Base-by-base conservation (phyloP, 2,113 vertebrate species). In the Alexandromys fortis region DNA sequence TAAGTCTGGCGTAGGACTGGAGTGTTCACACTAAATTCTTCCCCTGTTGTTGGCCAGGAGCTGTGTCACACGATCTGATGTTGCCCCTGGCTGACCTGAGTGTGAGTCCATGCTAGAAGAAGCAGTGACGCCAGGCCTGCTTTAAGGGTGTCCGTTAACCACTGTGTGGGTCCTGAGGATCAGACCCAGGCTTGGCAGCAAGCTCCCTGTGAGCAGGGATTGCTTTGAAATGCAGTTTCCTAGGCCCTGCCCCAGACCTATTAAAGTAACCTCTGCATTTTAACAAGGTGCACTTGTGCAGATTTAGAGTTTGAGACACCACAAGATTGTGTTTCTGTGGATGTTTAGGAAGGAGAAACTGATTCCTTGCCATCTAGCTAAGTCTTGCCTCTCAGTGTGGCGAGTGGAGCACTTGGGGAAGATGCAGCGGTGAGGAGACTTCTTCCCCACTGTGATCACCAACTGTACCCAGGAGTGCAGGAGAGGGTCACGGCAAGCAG, bases 1-100 rank as follows among this genome's bases (percentile, higher is more conserved):
- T 21, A 86, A 86, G 58, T 72, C 90, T 90, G 72, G 38, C 67
- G 24, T 14, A n/a, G 42, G 95, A 35, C 13, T 19, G 11, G 35
- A 30, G 10, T 88, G 67, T 82, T 30, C 76, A 96, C 96, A 63
- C 75, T 90, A 83, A 86, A 49, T 73, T 13, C 47, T 52, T 35
- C 35, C 55, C 52, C 63, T 86, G n/a, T 24, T 33, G 4, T 61
- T 38, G 47, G 17, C 86, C 58, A 68, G 68, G 14, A 81, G 28
- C 92, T 68, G 28, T 75, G 85, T 42, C 70, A 38, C n/a, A 63
- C 55, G 28, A 83, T 86, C 14, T 42, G 28, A 1, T 11, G 0
- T 75, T n/a, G 75, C 42, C 49, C 55, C 47, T 79, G 58, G 75
- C 65, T 90, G 33, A 58, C 81, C 42, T 16, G n/a, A 65, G 58